phyloP scores from a whole-genome alignment of 2,888 invertebrate genomes.

The Psococerastis gibbosa region DNA sequence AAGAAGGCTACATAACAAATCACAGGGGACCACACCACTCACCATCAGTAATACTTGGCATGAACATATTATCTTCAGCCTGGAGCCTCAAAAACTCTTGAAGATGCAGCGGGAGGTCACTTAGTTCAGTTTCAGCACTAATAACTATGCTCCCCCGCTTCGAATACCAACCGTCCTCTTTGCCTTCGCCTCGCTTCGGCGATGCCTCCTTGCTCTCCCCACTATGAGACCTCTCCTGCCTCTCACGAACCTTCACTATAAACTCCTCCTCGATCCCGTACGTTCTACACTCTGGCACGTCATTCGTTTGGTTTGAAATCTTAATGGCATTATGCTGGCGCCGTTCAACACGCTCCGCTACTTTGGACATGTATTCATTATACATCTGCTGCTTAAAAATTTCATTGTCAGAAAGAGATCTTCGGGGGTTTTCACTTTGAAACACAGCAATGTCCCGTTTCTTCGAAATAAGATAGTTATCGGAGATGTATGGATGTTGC shows the following conservation, averaged over 20 bases:
- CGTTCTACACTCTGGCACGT: slow-evolving; percentile 25
- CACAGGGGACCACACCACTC: too few relatives aligned
- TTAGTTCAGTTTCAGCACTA: slow-evolving; percentile 1
- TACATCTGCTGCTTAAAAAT: slow-evolving; percentile 61
- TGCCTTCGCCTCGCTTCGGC: slow-evolving; percentile 5
- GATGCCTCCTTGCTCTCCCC: not conserved
- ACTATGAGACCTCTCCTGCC: slow-evolving; percentile 36
- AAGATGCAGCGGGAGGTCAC: slow-evolving; percentile 48
- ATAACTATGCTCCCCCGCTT: slow-evolving; percentile 4
- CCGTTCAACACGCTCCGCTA: slow-evolving; percentile 57
- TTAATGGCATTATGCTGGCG: slow-evolving; percentile 64
- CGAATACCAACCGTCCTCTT: slow-evolving; percentile 13
- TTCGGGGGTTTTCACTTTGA: slow-evolving; percentile 20
- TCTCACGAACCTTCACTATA: slow-evolving; percentile 51
- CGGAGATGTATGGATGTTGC: slow-evolving; percentile 20
- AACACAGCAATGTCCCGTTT: slow-evolving; percentile 29
- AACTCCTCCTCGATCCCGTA: slow-evolving; percentile 49
- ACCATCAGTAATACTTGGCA: too few relatives aligned
- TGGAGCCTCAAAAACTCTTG: slow-evolving; percentile 53
- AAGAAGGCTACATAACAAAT: too few relatives aligned
- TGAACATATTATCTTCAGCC: too few relatives aligned
- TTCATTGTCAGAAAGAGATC: slow-evolving; percentile 25
- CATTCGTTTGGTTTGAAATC: slow-evolving; percentile 36
- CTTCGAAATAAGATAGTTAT: slow-evolving; percentile 28
- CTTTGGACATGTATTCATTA: slow-evolving; percentile 60